Conservation (phyloP, 2,113 vertebrate species). For the Sinocyclocheilus rhinocerous region DNA sequence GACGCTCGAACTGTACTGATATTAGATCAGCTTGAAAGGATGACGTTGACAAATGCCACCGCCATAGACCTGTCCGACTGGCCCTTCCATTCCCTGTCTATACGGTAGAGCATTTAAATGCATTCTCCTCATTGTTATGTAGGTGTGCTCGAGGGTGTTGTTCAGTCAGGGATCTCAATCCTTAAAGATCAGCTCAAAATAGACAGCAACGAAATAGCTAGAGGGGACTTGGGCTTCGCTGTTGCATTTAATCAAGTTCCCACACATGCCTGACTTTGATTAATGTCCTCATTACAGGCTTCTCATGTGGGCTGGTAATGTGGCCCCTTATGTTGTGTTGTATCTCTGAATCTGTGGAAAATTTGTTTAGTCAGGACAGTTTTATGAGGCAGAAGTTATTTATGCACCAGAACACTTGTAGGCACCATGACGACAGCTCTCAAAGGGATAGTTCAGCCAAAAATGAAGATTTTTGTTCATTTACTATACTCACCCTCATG, state of each 20-base stretch:
- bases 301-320: constrained; percentile 54
- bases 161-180: not conserved
- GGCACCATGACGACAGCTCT: constrained; percentile 13
- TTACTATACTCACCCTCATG: not conserved
- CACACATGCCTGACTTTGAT: constrained; percentile 51
- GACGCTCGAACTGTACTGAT: not conserved
- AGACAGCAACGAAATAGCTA: not conserved
- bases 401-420: constrained; percentile 26
- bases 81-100: constrained; percentile 42
- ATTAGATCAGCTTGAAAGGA: not conserved
- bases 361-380: constrained; percentile 39
- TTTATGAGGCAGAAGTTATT: constrained; percentile 45
- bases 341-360: constrained; percentile 48
- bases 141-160: constrained; percentile 36
- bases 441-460: not conserved
- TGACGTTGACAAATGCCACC: not conserved
- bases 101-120: not conserved
- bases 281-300: constrained; percentile 41
- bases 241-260: constrained; percentile 57
- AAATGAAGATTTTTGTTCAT: not conserved
- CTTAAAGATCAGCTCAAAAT: constrained; percentile 43
- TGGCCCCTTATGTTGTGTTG: constrained; percentile 28
- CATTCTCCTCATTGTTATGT: constrained; percentile 42
- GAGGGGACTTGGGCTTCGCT: constrained; percentile 17
- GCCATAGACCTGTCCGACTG: constrained; percentile 43